Evolutionary conservation across 2,888 invertebrate genomes (phyloP), one percentile per base, ranked within the genome.

Genomic region (Yponomeuta cagnagella): DNA sequence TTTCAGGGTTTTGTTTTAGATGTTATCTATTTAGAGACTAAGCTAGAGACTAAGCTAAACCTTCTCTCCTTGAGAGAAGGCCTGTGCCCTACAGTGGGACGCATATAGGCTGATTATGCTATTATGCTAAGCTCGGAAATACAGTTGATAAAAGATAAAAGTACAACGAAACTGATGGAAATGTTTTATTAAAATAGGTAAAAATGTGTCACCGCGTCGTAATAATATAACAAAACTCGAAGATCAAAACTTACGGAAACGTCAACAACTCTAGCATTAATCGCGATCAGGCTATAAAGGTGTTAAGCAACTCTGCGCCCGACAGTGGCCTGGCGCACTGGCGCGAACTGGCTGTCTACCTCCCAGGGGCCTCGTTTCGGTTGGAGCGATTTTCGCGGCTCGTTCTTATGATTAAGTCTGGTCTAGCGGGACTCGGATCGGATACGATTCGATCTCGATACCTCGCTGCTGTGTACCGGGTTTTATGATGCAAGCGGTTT

Each of bases 361-460:
- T 84, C 89, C 86, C 89, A 63, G 48, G 89, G 86, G 90, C 73
- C 90, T 90, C 89, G 90, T 92, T 90, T 86, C 78, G 82, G 80
- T 81, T 79, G 83, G 80, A 89, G 85, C 89, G 88, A 88, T 90
- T 89, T 85, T 88, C 87, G 87, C 88, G 85, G 85, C 83, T 80
- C 89, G 86, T 85, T 90, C 88, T 89, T 90, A 90, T 91, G 89
- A 91, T 92, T 91, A 90, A 91, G 87, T 85, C 87, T 82, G 85
- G 80, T 86, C 91, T 86, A 75, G 80, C 77, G 90, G 90, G 91
- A 89, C 79, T 86, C 77, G 75, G 75, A 80, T 79, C 80, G 80
- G 82, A 82, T 80, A 75, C 80, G 70, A 70, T 70, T 65, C 70
- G 48, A 65, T 65, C 48, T 48, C 48, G 65, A 70, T 64, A 48